Percentiles rank a stretch among this genome's conserved stretches.
phyloP scores from a whole-genome alignment of 1,140 invertebrate genomes.

The Pogonognathellus flavescens region DNA sequence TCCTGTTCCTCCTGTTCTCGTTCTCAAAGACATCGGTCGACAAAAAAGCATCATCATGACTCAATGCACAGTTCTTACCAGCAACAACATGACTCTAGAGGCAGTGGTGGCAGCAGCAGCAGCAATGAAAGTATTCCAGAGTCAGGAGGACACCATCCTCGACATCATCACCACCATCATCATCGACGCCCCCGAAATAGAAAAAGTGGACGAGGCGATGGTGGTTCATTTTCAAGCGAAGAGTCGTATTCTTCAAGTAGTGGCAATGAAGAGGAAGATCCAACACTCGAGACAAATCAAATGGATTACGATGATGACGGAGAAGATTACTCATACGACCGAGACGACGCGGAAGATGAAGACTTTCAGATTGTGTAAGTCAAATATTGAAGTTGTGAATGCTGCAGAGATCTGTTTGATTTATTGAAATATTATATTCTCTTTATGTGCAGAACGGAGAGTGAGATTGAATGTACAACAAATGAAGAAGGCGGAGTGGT shows the following conservation, averaged over 20 bases:
- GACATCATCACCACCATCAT: background rate
- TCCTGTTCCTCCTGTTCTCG: slow-evolving; percentile 30
- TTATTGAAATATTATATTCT: too few relatives aligned
- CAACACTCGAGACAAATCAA: slow-evolving; percentile 1
- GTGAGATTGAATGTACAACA: slow-evolving; percentile 51
- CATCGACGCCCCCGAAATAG: background rate
- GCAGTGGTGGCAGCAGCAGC: too few relatives aligned
- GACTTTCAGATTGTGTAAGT: slow-evolving; percentile 34
- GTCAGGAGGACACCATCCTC: too few relatives aligned
- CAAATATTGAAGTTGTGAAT: background rate
- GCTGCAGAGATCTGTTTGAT: too few relatives aligned
- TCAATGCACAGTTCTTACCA: too few relatives aligned
- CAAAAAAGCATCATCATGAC: background rate
- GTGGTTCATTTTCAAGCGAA: slow-evolving; percentile 25
- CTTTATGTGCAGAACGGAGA: slow-evolving; percentile 48
- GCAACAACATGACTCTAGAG: too few relatives aligned
- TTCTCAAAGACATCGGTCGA: slow-evolving; percentile 12
- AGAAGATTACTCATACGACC: slow-evolving; percentile 17
- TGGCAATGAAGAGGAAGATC: slow-evolving; percentile 43
- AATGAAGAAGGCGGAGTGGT: slow-evolving; percentile 53
- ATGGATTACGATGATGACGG: slow-evolving; percentile 38
- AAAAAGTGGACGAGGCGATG: background rate
- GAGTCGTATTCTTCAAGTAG: slow-evolving; percentile 48
- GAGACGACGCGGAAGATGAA: slow-evolving; percentile 34
- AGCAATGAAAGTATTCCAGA: too few relatives aligned